Conservation (phyloP, 2,797 vertebrate genomes). For the Spinus pinus region DNA sequence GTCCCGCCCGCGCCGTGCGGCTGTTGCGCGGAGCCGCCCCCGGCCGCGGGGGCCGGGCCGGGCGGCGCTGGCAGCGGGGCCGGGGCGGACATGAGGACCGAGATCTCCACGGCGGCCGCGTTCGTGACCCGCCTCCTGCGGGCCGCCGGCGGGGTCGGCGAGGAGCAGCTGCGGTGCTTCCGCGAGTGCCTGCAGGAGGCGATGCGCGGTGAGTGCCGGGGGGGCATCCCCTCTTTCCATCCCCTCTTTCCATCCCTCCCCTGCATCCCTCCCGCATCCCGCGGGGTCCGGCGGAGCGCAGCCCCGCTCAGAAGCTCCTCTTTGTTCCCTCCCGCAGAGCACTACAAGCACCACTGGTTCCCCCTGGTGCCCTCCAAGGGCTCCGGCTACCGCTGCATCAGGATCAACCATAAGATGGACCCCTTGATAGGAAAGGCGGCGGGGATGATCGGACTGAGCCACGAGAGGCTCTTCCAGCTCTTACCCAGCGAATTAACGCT, state of each 20-base stretch:
- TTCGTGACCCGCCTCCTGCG: constrained; percentile 76
- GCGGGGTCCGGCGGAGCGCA: background rate
- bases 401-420: constrained; percentile 83
- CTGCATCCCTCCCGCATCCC: background rate
- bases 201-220: constrained; percentile 21
- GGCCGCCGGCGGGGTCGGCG: constrained; percentile 68
- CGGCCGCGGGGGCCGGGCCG: background rate
- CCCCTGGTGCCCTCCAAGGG: constrained; percentile 76
- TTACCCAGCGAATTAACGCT: constrained; percentile 79
- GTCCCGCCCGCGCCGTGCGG: background rate
- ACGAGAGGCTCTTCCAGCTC: constrained; percentile 75
- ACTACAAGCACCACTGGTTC: constrained; percentile 81
- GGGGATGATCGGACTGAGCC: constrained; percentile 73
- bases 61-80: background rate
- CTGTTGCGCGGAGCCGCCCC: background rate
- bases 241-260: background rate
- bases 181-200: constrained; percentile 73
- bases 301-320: background rate
- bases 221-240: background rate
- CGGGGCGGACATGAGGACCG: background rate
- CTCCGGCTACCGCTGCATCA: constrained; percentile 80
- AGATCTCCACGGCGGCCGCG: constrained; percentile 33
- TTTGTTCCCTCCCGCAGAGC: constrained; percentile 65
- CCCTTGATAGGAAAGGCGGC: constrained; percentile 78
- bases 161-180: constrained; percentile 75